Percentiles rank a stretch among this genome's conserved stretches.
These are phyloP conservation scores for Ahaetulla prasina DNA, from an alignment of 2,113 vertebrate species.

Conservation along the genomic window DNA sequence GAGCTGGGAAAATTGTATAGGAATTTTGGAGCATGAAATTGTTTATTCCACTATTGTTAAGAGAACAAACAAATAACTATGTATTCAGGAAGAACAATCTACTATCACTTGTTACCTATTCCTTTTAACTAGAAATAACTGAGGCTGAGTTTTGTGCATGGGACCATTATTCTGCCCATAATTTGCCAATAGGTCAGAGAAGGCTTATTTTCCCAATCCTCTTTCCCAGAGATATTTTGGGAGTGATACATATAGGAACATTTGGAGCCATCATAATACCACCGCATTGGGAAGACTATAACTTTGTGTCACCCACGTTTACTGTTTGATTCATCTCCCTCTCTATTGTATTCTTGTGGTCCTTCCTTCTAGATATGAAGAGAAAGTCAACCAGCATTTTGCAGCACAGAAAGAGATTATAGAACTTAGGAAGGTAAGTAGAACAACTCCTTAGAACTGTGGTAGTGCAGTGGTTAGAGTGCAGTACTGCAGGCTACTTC, in stretches of 20 bases:
- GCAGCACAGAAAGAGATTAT: not conserved
- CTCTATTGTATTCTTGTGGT: not conserved
- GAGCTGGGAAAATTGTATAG: not conserved
- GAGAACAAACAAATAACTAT: not conserved
- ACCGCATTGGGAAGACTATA: not conserved
- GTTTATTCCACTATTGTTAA: not conserved
- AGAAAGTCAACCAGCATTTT: not conserved
- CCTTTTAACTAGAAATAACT: not conserved
- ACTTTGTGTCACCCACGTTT: not conserved
- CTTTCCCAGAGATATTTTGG: not conserved
- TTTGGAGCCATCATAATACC: not conserved
- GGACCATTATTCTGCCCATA: not conserved
- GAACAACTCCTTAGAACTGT: not conserved
- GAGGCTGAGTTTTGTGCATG: not conserved
- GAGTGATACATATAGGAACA: not conserved
- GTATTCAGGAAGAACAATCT: not conserved
- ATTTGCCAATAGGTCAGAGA: not conserved
- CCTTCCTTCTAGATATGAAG: not conserved
- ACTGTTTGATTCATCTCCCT: not conserved
- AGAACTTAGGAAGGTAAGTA: not conserved
- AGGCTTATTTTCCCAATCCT: not conserved
- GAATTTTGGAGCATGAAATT: not conserved
- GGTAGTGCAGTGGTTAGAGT: too few species aligned
- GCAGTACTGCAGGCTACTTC: too few species aligned
- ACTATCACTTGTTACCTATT: not conserved